A percentile compares a stretch with the other conserved stretches of the same genome.
phyloP scores from a whole-genome alignment of 2,113 vertebrate species.

The Xenotilapia leptura region DNA sequence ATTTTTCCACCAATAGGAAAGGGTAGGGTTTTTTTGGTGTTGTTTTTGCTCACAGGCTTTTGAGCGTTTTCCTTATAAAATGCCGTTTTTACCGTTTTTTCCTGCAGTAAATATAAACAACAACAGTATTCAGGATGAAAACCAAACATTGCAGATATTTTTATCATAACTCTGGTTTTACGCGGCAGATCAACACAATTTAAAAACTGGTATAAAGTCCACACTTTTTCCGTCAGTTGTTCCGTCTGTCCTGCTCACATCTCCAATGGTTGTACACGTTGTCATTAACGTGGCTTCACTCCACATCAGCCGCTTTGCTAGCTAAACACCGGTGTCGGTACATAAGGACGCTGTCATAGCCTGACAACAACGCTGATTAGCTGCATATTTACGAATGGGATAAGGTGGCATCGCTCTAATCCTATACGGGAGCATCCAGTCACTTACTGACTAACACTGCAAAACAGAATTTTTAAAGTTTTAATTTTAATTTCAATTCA shows the following conservation, averaged over 20 bases:
- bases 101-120: fast-evolving
- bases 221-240: fast-evolving
- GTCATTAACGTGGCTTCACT: too few species aligned
- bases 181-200: fast-evolving
- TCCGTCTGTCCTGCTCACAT: fast-evolving
- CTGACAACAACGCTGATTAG: fast-evolving
- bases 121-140: fast-evolving
- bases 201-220: too few species aligned
- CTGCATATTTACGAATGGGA: fast-evolving
- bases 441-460: fast-evolving
- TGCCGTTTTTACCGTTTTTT: fast-evolving
- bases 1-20: too few species aligned
- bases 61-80: too few species aligned
- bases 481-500: background rate
- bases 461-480: fast-evolving
- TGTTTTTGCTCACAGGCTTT: too few species aligned
- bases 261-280: fast-evolving
- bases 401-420: fast-evolving
- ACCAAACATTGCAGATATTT: too few species aligned
- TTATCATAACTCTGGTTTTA: too few species aligned
- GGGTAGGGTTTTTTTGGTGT: fast-evolving
- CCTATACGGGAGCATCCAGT: fast-evolving
- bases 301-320: too few species aligned
- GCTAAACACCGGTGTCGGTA: fast-evolving
- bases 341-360: background rate